Evolutionary conservation across 2,888 invertebrate species (phyloP).

Genomic region (Villa cingulata): DNA sequence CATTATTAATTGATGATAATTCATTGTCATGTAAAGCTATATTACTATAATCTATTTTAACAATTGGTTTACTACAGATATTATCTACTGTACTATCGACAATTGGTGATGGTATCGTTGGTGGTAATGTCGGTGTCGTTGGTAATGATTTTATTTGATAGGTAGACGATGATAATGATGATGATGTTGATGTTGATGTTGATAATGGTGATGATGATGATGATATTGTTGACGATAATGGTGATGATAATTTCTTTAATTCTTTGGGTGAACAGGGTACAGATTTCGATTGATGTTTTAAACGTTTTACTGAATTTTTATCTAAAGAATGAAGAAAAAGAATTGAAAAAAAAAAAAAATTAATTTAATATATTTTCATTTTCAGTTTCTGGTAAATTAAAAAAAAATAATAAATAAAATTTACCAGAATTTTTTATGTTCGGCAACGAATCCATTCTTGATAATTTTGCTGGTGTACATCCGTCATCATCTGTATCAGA

Average conservation of each 20-base stretch:
- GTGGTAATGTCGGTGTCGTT: slow-evolving; percentile 15
- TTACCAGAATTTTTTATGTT: neutral
- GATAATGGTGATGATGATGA: slow-evolving; percentile 5
- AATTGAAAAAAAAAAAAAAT: neutral
- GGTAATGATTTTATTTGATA: neutral
- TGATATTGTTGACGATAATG: no score
- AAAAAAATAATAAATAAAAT: neutral
- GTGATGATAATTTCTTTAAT: neutral
- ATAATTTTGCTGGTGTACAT: slow-evolving; percentile 4
- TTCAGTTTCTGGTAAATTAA: no score
- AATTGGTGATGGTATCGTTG: slow-evolving; percentile 31
- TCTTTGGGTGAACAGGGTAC: slow-evolving; percentile 16
- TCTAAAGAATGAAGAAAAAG: neutral
- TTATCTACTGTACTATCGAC: slow-evolving; percentile 28
- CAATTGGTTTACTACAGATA: slow-evolving; percentile 30
- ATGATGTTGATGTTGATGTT: slow-evolving; percentile 29
- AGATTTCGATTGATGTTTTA: slow-evolving; percentile 23
- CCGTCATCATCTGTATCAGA: neutral
- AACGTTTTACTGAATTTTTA: slow-evolving; percentile 8
- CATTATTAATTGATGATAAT: neutral
- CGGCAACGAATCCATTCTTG: slow-evolving; percentile 5
- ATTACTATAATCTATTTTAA: slow-evolving; percentile 36
- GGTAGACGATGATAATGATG: neutral
- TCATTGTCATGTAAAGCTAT: slow-evolving; percentile 20
- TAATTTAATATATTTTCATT: no score